phyloP scores from a whole-genome alignment of 2,113 vertebrate genomes.

The Dolichallabes microphthalmus region DNA sequence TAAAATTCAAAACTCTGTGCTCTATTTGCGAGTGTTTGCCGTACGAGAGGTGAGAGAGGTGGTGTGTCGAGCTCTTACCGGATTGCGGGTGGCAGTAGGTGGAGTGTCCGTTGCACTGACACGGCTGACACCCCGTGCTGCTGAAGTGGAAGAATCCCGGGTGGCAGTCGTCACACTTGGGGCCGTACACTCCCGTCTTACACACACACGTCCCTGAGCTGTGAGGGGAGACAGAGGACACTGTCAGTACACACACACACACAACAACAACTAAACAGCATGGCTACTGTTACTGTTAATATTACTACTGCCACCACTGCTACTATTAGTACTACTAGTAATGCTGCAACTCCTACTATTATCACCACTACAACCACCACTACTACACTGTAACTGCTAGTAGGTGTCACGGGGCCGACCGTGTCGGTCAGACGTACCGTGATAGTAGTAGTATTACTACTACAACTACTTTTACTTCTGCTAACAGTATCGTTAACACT shows the following conservation, averaged over 20 bases:
- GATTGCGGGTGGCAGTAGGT: constrained; percentile 76
- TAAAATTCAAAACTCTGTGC: too few species aligned
- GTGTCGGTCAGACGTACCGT: too few species aligned
- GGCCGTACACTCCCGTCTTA: constrained; percentile 73
- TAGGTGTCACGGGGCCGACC: too few species aligned
- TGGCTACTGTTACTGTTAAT: neutral
- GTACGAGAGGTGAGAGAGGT: constrained; percentile 56
- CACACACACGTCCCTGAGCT: constrained; percentile 76
- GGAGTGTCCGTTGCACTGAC: constrained; percentile 75
- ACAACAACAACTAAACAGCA: neutral
- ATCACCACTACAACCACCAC: neutral
- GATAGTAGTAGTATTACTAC: too few species aligned
- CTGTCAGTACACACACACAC: neutral
- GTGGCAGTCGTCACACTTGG: constrained; percentile 78
- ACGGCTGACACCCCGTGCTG: constrained; percentile 72
- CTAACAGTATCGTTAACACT: too few species aligned
- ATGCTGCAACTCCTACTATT: neutral
- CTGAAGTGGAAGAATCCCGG: constrained; percentile 77
- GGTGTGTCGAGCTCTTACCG: constrained; percentile 59
- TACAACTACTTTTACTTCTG: too few species aligned
- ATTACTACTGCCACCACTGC: neutral
- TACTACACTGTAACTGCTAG: neutral
- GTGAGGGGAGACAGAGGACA: constrained; percentile 38
- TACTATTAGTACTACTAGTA: neutral
- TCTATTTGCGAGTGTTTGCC: neutral